Evolutionary conservation across 2,888 invertebrate genomes (phyloP), one percentile per base, ranked within the genome.

Genomic region (Drosophila dives): DNA sequence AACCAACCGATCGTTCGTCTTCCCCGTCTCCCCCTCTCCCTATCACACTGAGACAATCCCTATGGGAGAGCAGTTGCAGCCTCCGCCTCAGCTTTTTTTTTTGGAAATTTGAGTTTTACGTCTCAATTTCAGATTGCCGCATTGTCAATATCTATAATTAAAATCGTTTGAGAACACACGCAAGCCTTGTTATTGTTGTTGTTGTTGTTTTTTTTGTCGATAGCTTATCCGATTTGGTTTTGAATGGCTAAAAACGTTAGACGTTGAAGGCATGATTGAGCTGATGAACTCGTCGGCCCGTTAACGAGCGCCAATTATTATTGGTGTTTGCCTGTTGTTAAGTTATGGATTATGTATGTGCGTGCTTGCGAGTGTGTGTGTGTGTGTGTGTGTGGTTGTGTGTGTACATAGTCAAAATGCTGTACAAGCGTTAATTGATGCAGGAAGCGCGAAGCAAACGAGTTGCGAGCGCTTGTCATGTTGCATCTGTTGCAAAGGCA

Each of bases 111-210:
- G 55, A 72, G 68, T 72, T 76, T 72, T 77, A 87, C 88, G 83
- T 85, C 88, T 85, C 81, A 83, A 85, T 85, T 85, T 83, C 80
- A 56, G 75, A 79, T 68, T 69, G 71, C 69, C 73, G 66, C 77
- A 69, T 74, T 80, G 70, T 86, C 75, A 72, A 81, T 87, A 86
- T 88, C 89, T 86, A 86, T 86, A 89, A 89, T 86, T 86, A 85
- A 85, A 85, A 85, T 85, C 85, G 48, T 71, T 75, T 69, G 80
- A 87, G 88, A 88, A 85, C 88, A 83, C 85, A 85, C 85, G 85
- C 85, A 86, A 87, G 36, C 83, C 54, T 34, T 53, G 60, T 56
- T 65, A 58, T 45, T 56, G 32, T 34, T 50, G 42, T 48, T 59
- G 60, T 45, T 33, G 54, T 53, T 69, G 17, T 36, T 71, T 61